Evolutionary conservation across 2,888 invertebrate genomes (phyloP).

Genomic region (Rhagium mordax): DNA sequence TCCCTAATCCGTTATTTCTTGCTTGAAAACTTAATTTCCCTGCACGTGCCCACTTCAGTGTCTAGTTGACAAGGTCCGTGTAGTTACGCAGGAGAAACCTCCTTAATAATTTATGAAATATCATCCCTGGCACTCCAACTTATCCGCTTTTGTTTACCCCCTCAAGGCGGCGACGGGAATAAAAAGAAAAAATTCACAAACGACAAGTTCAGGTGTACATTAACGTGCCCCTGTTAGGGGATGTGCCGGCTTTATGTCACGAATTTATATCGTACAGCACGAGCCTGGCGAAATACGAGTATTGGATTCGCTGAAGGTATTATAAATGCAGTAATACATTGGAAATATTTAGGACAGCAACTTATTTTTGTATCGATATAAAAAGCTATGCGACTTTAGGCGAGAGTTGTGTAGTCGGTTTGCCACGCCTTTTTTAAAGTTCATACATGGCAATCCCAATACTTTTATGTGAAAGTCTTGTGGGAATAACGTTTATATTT

Average conservation of each 20-base stretch:
- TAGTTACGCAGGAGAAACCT: not conserved
- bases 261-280: not conserved
- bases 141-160: not conserved
- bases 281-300: too few species aligned
- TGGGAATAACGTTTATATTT: too few species aligned
- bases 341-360: too few species aligned
- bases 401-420: too few species aligned
- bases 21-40: not conserved
- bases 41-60: not conserved
- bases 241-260: not conserved
- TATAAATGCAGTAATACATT: too few species aligned
- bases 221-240: not conserved
- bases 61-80: not conserved
- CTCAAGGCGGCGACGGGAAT: not conserved
- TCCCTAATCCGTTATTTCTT: not conserved
- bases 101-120: not conserved
- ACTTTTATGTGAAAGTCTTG: too few species aligned
- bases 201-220: not conserved
- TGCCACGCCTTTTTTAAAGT: too few species aligned
- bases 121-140: not conserved
- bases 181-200: not conserved
- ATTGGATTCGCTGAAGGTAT: too few species aligned
- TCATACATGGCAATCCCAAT: too few species aligned
- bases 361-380: too few species aligned
- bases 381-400: too few species aligned